Percentiles rank a stretch among this genome's conserved stretches.
Evolutionary conservation across 1,140 invertebrate species (phyloP).

Genomic region (Diuraphis noxia): DNA sequence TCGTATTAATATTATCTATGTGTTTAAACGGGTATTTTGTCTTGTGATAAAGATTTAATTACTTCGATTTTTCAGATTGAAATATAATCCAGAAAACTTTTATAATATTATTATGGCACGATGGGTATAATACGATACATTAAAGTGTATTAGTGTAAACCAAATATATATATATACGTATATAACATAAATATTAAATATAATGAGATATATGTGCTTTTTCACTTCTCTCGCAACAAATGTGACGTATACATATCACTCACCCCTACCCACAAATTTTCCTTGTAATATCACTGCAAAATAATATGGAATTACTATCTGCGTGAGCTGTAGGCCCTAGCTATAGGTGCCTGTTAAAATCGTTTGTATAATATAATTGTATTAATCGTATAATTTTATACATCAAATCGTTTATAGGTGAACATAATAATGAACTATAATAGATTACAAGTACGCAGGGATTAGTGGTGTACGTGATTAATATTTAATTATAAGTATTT

Average conservation of each 20-base stretch:
- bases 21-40: no score
- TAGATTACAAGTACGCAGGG: background rate
- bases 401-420: background rate
- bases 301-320: background rate
- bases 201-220: no score
- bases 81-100: background rate
- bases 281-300: background rate
- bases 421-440: background rate
- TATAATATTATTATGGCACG: background rate
- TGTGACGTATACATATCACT: background rate
- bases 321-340: no score
- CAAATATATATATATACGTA: no score
- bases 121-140: background rate
- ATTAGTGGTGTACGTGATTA: background rate
- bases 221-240: no score
- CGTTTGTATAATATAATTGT: no score
- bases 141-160: background rate
- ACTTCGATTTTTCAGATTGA: background rate
- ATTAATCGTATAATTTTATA: background rate
- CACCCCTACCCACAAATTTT: background rate
- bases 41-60: background rate
- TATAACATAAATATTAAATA: no score
- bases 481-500: constrained; percentile 25
- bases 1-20: no score
- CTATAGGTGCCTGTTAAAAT: no score